phyloP scores from a whole-genome alignment of 2,113 vertebrate genomes.

The Forbesichthys agassizii region DNA sequence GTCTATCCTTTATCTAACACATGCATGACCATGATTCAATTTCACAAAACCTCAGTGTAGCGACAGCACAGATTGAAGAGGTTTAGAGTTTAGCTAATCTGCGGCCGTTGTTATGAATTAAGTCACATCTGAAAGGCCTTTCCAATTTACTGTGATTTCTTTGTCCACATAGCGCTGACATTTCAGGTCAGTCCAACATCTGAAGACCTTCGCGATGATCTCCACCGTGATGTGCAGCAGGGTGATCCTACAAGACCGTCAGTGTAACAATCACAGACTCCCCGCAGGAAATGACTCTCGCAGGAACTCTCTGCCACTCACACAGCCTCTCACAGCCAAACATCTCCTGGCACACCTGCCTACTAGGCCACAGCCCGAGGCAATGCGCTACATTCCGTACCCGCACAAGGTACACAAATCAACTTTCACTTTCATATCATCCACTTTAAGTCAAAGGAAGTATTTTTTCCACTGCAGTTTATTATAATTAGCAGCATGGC shows the following conservation, averaged over 20 bases:
- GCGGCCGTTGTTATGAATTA: background rate
- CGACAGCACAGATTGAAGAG: background rate
- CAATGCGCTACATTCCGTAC: constrained; percentile 61
- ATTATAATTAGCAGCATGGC: background rate
- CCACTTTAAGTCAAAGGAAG: too few relatives aligned
- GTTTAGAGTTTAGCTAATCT: background rate
- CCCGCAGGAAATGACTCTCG: constrained; percentile 47
- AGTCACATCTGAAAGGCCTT: background rate
- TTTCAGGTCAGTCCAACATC: background rate
- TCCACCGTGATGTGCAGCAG: constrained; percentile 50
- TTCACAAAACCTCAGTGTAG: background rate
- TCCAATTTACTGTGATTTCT: background rate
- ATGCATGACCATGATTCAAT: background rate
- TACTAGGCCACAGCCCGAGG: constrained; percentile 63
- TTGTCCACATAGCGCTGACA: background rate
- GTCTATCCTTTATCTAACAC: background rate
- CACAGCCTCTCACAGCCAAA: constrained; percentile 71
- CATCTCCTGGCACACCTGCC: constrained; percentile 74
- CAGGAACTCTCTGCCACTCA: constrained; percentile 75
- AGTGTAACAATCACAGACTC: constrained; percentile 29
- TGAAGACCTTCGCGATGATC: constrained; percentile 24
- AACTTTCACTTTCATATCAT: background rate
- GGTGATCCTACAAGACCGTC: constrained; percentile 28
- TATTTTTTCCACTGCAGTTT: too few relatives aligned
- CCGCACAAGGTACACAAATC: constrained; percentile 63